Conservation (phyloP, 2,113 vertebrate genomes). For the Lanius collurio region DNA sequence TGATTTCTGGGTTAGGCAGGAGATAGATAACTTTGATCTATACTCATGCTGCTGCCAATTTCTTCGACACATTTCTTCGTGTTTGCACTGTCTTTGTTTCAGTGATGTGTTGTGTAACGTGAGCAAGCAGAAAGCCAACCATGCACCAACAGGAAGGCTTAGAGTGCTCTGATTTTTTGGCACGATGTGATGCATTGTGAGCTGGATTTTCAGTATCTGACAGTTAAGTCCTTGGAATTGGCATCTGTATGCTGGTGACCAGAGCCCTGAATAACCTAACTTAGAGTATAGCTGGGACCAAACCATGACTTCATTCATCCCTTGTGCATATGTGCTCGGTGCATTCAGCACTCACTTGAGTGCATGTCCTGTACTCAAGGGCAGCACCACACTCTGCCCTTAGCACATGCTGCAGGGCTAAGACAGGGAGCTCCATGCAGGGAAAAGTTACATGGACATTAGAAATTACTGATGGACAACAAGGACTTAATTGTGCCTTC, state of each 20-base stretch:
- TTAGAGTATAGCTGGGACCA: neutral
- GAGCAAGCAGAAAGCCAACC: conserved; percentile 34
- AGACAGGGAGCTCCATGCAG: neutral
- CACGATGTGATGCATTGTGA: neutral
- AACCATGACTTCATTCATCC: neutral
- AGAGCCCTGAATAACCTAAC: neutral
- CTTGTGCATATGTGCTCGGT: rapidly evolving
- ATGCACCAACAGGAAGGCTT: conserved; percentile 26
- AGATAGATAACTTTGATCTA: conserved; percentile 33
- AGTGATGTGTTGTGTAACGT: conserved; percentile 29
- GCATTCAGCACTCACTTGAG: neutral
- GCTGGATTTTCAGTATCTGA: neutral
- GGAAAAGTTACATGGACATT: neutral
- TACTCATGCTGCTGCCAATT: neutral
- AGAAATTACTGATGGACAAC: neutral
- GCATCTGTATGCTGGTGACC: neutral
- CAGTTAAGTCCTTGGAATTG: neutral
- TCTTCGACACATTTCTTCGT: neutral
- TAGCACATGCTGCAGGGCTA: neutral
- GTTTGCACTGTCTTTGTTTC: conserved; percentile 50
- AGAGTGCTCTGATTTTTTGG: conserved; percentile 16
- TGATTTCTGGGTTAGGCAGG: neutral
- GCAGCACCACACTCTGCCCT: neutral
- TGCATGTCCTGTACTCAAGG: neutral
- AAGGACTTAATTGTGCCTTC: neutral